These are phyloP conservation scores for Pristionchus arcanus DNA, from an alignment of 2,888 invertebrate species.

Conservation along the genomic window DNA sequence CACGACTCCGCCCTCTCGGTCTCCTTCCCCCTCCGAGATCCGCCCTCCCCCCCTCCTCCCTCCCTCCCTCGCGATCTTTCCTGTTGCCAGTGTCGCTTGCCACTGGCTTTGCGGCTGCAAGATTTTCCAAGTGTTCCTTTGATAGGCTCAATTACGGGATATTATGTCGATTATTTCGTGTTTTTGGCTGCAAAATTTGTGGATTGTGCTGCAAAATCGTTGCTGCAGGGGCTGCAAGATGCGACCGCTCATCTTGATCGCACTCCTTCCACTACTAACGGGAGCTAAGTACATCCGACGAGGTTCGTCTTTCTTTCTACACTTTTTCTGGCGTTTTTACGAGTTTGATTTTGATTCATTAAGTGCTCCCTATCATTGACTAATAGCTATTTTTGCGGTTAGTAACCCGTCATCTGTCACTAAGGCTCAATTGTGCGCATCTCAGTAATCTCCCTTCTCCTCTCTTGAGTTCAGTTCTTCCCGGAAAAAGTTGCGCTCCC, in stretches of 20 bases:
- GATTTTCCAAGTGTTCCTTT: too few species aligned
- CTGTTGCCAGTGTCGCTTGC: not conserved
- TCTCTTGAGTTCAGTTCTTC: conserved; percentile 25
- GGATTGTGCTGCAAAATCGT: not conserved
- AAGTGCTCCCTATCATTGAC: too few species aligned
- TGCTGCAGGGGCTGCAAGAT: not conserved
- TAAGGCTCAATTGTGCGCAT: not conserved
- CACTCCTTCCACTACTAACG: not conserved
- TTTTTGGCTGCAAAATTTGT: not conserved
- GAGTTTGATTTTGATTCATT: not conserved
- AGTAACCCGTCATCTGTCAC: too few species aligned
- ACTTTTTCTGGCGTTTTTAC: not conserved
- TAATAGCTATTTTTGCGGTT: too few species aligned
- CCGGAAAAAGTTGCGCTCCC: not conserved
- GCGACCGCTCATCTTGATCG: not conserved
- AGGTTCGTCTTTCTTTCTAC: not conserved
- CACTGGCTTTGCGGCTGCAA: too few species aligned
- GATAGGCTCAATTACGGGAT: too few species aligned
- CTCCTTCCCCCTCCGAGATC: not conserved
- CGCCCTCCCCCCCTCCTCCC: not conserved
- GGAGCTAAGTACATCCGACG: not conserved
- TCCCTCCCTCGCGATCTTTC: conserved; percentile 1
- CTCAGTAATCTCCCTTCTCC: conserved; percentile 1
- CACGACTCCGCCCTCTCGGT: conserved; percentile 9
- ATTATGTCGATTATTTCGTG: too few species aligned